Evolutionary conservation across 2,888 invertebrate genomes (phyloP), one percentile per base, ranked within the genome.

Genomic region (Netelia fuscicornis): DNA sequence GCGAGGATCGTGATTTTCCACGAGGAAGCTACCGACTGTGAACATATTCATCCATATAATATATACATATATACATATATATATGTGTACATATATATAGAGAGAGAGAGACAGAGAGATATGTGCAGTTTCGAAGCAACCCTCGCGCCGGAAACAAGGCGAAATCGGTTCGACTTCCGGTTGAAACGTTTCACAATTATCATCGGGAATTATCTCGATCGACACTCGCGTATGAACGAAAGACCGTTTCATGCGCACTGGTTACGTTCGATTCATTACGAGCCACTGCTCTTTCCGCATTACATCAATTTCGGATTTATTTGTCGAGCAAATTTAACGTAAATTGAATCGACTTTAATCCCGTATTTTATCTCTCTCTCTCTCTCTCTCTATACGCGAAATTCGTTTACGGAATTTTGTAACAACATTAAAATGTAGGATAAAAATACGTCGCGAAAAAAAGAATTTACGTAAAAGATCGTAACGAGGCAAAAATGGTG

Each of bases 171-270:
- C 48, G 58, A 75, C 67, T 79, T 70, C 79, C 79, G 48, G 58
- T 52, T 30, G 67, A 71, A 64, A 58, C 58, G 58, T 75, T 83
- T 79, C 30, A 42, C 64, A 80, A 80, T 75, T 52, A 79, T 70
- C 64, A 20, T 37, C 48, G 10, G 20, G 25, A 74, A 62, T 83
- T 80, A 80, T 72, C 64, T 72, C 72, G 44, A 80, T 62, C 75
- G 56, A 62, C 68, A 25, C 48, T 30, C 58, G 23, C 65, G 67
- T 6, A 78, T 30, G 62, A 30, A 30, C 30, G 30, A 30, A 30
- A 5, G 30, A 30, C 30, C 2, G 5, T 30, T 30, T 48, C 48
- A 48, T 13, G 48, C 48, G 13, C 48, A 48, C 48, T 48, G 48
- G 10, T 2, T 48, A 48, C 64, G 52, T 52, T 74, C 56, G 52